Evolutionary conservation across 2,797 vertebrate genomes (phyloP), one percentile per base, ranked within the genome.

Genomic region (Leptodactylus fallax): DNA sequence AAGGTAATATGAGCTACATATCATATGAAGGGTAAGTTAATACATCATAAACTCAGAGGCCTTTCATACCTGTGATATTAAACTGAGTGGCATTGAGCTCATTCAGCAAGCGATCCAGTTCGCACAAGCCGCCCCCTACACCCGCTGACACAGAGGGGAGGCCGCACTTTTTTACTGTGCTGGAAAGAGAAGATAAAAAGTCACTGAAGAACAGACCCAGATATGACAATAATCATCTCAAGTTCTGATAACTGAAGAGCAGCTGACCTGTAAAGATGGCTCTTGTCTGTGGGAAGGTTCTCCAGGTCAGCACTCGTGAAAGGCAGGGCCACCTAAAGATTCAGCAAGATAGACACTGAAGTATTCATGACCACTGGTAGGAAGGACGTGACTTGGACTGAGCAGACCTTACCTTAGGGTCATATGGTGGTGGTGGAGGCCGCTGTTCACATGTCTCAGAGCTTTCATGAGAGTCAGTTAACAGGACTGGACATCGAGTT

Each of bases 71-170:
- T 92, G 97, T 97, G 8, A 72, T 72, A 47, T 72, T 72, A 72
- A 72, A 72, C 8, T 72, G 69, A 21, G 69, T 72, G 17, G 97
- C 96, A 6, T 98, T 98, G 74, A 98, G 96, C 93, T 98, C 97
- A 91, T 97, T 97, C 61, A 98, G 92, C 86, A 98, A 92, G 87
- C 97, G 96, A 87, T 98, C 97, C 87, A 98, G 94, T 81, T 98
- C 97, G 67, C 95, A 97, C 71, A 98, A 96, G 19, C 97, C 97
- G 25, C 96, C 96, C 14, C 97, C 97, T 86, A 97, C 74, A 85
- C 97, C 95, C 76, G 96, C 97, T 79, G 96, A 95, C 85, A 95
- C 96, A 91, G 97, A 96, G 21, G 96, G 93, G 0, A 93, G 88
- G 11, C 93, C 92, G 82, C 96, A 95, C 9, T 93, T 90, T 55